Percentiles rank a stretch among this genome's conserved stretches.
Conservation (phyloP, 2,113 vertebrate genomes). For the Hippoglossus stenolepis region DNA sequence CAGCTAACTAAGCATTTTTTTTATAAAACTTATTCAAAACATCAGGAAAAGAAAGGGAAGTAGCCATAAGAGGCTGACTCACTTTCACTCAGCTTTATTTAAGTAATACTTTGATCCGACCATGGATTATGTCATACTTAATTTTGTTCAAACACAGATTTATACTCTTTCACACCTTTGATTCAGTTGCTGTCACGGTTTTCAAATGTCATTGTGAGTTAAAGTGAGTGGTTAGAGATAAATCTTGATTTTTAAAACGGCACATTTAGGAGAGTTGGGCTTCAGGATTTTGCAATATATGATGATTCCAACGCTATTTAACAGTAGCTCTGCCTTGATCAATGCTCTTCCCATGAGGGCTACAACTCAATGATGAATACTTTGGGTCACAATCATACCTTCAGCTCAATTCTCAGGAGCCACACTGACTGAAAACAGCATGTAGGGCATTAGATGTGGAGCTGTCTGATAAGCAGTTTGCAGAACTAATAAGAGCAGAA, state of each 20-base stretch:
- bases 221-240: neutral
- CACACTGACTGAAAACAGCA: constrained; percentile 29
- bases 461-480: constrained; percentile 66
- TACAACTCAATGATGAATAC: neutral
- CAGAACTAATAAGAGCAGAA: constrained; percentile 62
- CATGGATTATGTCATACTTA: neutral
- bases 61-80: no score
- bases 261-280: neutral
- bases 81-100: no score
- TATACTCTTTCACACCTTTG: neutral
- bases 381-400: constrained; percentile 24
- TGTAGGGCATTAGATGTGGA: constrained; percentile 37
- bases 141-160: neutral
- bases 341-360: neutral
- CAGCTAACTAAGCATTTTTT: no score
- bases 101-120: neutral
- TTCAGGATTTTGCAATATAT: neutral
- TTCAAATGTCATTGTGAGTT: neutral
- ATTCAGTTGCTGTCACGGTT: neutral
- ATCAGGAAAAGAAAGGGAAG: no score
- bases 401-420: constrained; percentile 5
- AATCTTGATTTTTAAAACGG: no score
- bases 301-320: neutral
- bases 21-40: no score
- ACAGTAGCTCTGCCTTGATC: constrained; percentile 15